phyloP scores from a whole-genome alignment of 2,113 vertebrate genomes.

The Columba livia region DNA sequence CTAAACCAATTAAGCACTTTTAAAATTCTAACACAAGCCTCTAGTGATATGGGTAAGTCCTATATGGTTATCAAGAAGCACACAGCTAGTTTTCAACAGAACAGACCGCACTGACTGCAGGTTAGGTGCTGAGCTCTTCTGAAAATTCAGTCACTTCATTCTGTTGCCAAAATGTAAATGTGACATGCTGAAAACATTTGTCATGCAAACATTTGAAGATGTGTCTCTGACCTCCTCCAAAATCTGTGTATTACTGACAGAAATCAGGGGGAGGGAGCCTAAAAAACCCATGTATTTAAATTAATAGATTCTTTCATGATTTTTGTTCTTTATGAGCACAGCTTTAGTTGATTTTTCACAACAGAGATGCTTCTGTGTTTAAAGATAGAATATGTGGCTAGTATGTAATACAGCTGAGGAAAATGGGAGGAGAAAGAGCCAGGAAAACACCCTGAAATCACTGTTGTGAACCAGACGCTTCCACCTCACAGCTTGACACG shows the following conservation, averaged over 20 bases:
- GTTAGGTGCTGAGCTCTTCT: background rate
- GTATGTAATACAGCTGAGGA: background rate
- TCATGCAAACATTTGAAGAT: background rate
- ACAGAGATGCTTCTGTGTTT: background rate
- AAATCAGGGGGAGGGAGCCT: background rate
- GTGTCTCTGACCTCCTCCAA: background rate
- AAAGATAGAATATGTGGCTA: background rate
- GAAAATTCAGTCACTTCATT: background rate
- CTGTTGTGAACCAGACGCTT: constrained; percentile 13
- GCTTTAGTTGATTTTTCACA: background rate
- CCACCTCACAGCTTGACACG: constrained; percentile 24
- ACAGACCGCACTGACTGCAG: background rate
- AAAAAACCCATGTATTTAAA: background rate
- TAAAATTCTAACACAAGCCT: background rate
- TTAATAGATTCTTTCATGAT: background rate
- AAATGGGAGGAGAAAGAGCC: background rate
- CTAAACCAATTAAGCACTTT: background rate
- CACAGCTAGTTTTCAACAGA: background rate
- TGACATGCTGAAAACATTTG: background rate
- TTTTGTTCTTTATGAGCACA: background rate
- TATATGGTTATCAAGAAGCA: background rate
- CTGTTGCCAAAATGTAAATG: background rate
- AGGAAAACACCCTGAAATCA: constrained; percentile 21
- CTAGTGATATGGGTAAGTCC: background rate
- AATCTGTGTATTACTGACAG: background rate